Base-by-base conservation (phyloP, 2,888 invertebrate species). In the Syrista parreyssii region DNA sequence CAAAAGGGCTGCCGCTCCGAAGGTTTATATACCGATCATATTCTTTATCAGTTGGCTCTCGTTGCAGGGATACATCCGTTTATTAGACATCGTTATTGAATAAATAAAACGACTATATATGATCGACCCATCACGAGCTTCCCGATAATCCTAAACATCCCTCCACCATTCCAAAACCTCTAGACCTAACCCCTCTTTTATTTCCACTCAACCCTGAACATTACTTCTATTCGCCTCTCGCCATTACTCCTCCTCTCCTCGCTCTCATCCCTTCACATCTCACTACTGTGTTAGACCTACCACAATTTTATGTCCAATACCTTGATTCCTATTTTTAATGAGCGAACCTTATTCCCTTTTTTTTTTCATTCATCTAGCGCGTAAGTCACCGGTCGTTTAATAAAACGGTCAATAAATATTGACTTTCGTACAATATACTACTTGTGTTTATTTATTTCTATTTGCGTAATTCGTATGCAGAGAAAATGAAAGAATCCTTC, bases 101-200 rank as follows among this genome's bases (percentile, higher is more conserved):
- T 73, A 35, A 73, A 73, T 79, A 80, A 83, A 80, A 79, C 75
- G 83, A 76, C 40, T 74, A 68, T 40, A 75, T 73, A 74, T 73
- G 75, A 55, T 55, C 55, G 55, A 55, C 74, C 77, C 75, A 32
- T 55, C 75, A 76, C n/a, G 35, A 30, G n/a, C 75, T 73, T 79
- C 71, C 73, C 78, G 82, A 82, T 77, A 79, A 76, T 76, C 84
- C 81, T 82, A 85, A 83, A 83, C 80, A 79, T 89, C 89, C 89
- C 89, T 89, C 89, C 89, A 89, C 88, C 89, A 89, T 89, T 87
- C 89, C 79, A 86, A 88, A 81, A 86, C 89, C 88, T 89, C 87
- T 83, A 11, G 40, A 15, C 15, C 40, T 15, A 40, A 40, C 15
- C 6, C 6, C 40, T 55, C 55, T 23, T 55, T 55, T 55, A 55